Percentiles rank a stretch among this genome's conserved stretches.
Conservation (phyloP, 1,140 invertebrate species). For the Magallana ariakensis region DNA sequence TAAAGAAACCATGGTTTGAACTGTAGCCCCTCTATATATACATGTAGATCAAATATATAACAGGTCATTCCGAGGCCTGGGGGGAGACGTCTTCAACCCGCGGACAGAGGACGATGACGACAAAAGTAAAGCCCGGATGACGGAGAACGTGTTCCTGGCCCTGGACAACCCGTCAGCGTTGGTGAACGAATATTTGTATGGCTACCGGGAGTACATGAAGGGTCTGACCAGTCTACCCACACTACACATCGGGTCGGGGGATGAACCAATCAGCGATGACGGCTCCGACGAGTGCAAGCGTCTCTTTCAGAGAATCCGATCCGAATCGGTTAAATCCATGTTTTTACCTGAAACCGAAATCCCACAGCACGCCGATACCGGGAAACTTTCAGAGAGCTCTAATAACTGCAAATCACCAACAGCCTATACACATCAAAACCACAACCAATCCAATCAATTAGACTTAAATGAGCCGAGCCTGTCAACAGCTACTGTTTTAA, state of each 20-base stretch:
- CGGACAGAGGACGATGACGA: not conserved
- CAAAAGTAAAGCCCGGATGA: conserved; percentile 29
- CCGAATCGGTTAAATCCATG: conserved; percentile 39
- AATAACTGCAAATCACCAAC: not conserved
- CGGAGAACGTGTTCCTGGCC: conserved; percentile 57
- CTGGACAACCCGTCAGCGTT: conserved; percentile 46
- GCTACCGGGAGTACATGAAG: conserved; percentile 35
- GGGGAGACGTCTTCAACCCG: not conserved
- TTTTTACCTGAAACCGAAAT: conserved; percentile 22
- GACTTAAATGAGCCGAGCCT: not conserved
- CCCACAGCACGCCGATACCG: not conserved
- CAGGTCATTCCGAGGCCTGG: conserved; percentile 41
- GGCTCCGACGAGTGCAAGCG: conserved; percentile 44
- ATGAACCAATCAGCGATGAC: conserved; percentile 32
- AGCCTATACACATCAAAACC: not conserved
- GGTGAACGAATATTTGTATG: conserved; percentile 48
- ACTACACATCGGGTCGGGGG: conserved; percentile 10
- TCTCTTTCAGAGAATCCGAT: conserved; percentile 42
- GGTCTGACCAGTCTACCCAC: conserved; percentile 13
- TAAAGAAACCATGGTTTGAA: no score
- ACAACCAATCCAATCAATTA: not conserved
- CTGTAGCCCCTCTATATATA: not conserved
- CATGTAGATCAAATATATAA: not conserved
- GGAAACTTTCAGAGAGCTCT: not conserved
- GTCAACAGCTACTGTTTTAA: not conserved